These are phyloP conservation scores for Prosopocoilus inquinatus DNA, from an alignment of 2,888 invertebrate genomes.

Conservation along the genomic window DNA sequence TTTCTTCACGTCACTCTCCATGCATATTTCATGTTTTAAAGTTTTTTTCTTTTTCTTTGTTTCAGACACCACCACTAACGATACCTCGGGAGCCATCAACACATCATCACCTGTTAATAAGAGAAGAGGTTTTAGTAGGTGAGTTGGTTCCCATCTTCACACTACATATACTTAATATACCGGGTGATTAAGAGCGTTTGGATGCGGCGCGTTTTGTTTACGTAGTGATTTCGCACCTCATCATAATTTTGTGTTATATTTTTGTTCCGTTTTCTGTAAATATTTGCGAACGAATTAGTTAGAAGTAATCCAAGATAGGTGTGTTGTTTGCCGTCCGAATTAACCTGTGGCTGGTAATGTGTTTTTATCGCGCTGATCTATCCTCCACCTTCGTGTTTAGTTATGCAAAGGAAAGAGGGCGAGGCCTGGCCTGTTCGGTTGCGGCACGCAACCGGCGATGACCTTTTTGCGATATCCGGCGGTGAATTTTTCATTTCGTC, in stretches of 20 bases:
- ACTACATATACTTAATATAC: background rate
- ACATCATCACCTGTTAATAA: constrained; percentile 84
- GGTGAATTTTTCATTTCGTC: background rate
- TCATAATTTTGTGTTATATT: too few species aligned
- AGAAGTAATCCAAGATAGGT: background rate
- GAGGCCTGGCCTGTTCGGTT: constrained; percentile 26
- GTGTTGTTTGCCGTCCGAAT: constrained; percentile 14
- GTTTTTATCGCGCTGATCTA: constrained; percentile 21
- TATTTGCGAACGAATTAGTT: too few species aligned
- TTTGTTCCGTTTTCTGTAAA: too few species aligned
- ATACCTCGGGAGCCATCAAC: constrained; percentile 57
- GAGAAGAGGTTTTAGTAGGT: constrained; percentile 81
- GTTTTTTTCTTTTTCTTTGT: constrained; percentile 39
- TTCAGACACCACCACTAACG: constrained; percentile 65
- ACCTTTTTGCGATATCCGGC: constrained; percentile 36
- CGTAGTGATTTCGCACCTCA: too few species aligned
- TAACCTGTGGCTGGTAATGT: constrained; percentile 30
- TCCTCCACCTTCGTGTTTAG: constrained; percentile 26
- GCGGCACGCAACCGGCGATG: constrained; percentile 32
- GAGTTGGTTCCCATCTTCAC: too few species aligned
- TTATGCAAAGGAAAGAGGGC: constrained; percentile 34
- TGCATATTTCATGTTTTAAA: too few species aligned
- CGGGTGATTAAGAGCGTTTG: constrained; percentile 2
- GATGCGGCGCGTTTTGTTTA: too few species aligned
- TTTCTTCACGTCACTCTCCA: too few species aligned